Evolutionary conservation across 2,888 invertebrate species (phyloP), one percentile per base, ranked within the genome.

Genomic region (Cryptocephalus moraei): DNA sequence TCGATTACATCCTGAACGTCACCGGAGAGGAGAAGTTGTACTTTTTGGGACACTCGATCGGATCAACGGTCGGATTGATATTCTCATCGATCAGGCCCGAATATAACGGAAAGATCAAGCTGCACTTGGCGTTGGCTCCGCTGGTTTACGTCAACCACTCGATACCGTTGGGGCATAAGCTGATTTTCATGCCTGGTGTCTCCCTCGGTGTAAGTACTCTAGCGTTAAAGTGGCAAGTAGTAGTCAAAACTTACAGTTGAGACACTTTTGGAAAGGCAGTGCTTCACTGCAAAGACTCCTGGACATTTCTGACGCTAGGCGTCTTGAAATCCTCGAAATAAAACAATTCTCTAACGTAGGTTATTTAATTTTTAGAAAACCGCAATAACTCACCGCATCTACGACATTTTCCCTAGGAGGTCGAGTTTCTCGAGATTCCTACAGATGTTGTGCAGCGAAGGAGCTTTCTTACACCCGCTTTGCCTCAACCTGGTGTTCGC

Each of bases 31-130:
- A 68, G 10, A 64, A 73, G 41, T 51, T 84, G 9, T 72, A 70
- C 55, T 82, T 79, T 63, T 65, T 81, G n/a, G 82, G 82, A 1
- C 81, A 82, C 61, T 81, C 79, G 1, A 79, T 82, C 67, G 82
- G 81, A 31, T 71, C 73, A 1, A 69, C 73, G 8, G 64, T 68
- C 48, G 71, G 70, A 51, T 71, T 70, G 49, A 72, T 73, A n/a
- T 61, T 75, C 62, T 63, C 69, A 44, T 70, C 74, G 1, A 59
- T 61, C 39, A 64, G 65, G 9, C 69, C 70, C 2, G 65, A 67
- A 48, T 71, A 68, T 50, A 69, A 69, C 53, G 48, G 56, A 9
- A 70, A 69, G 60, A 61, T 71, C 32, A 58, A 58, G 40, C 55
- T 66, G n/a, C 61, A 66, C 44, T 58, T 67, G 12, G 65, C 64